These are phyloP conservation scores for Ectemnius lituratus DNA, from an alignment of 2,888 invertebrate genomes.

Conservation along the genomic window DNA sequence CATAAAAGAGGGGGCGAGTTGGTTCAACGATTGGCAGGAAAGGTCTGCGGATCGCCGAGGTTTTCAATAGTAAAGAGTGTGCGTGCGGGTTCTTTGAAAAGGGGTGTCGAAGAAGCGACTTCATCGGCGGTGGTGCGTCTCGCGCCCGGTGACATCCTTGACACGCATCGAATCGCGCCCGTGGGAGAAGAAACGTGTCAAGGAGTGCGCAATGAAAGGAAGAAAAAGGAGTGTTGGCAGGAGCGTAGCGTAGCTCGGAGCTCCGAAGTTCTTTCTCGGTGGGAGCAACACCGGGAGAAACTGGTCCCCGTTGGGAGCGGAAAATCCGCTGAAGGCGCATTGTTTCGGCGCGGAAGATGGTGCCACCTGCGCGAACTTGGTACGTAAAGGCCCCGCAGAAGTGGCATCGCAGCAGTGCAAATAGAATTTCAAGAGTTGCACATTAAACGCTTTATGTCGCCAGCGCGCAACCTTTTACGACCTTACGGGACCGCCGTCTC, in stretches of 20 bases:
- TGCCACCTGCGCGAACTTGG: slow-evolving; percentile 50
- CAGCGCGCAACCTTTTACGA: slow-evolving; percentile 63
- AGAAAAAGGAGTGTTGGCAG: slow-evolving; percentile 3
- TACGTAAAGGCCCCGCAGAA: slow-evolving; percentile 43
- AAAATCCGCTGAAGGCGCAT: slow-evolving; percentile 34
- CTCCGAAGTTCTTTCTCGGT: background rate
- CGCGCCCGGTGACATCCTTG: slow-evolving; percentile 24
- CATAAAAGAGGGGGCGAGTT: too few relatives aligned
- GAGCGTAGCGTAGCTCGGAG: slow-evolving; percentile 1
- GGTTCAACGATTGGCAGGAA: too few relatives aligned
- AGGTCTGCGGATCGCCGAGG: too few relatives aligned
- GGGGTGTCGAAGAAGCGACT: too few relatives aligned
- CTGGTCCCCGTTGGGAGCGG: slow-evolving; percentile 35
- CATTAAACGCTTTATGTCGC: slow-evolving; percentile 65
- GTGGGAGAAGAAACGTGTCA: slow-evolving; percentile 22
- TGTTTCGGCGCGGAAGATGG: slow-evolving; percentile 55
- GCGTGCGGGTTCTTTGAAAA: too few relatives aligned
- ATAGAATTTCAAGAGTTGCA: slow-evolving; percentile 65
- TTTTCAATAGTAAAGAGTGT: too few relatives aligned
- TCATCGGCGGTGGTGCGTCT: too few relatives aligned
- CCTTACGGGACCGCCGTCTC: slow-evolving; percentile 58
- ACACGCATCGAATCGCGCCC: slow-evolving; percentile 19
- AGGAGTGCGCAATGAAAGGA: slow-evolving; percentile 19
- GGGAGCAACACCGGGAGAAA: slow-evolving; percentile 12
- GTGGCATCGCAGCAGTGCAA: slow-evolving; percentile 56